These are phyloP conservation scores for Resseliella maxima DNA, from an alignment of 2,888 invertebrate genomes.

Conservation along the genomic window DNA sequence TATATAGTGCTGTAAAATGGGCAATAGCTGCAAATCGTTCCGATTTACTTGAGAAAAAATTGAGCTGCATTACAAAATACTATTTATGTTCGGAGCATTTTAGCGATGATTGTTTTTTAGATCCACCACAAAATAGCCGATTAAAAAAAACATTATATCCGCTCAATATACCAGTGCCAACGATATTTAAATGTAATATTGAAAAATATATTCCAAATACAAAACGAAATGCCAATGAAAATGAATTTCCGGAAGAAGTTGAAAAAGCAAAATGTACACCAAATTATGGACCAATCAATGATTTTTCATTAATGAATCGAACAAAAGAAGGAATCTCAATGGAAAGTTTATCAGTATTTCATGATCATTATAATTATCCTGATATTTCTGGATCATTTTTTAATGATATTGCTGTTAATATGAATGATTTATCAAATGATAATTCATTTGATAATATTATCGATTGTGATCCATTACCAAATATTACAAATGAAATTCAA, in stretches of 20 bases:
- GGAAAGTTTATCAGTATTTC: conserved; percentile 45
- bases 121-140: conserved; percentile 58
- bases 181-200: conserved; percentile 59
- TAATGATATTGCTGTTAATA: conserved; percentile 10
- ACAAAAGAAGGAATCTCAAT: conserved; percentile 4
- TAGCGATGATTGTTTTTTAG: conserved; percentile 58
- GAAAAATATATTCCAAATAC: conserved; percentile 55
- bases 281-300: conserved; percentile 35
- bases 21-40: conserved; percentile 58
- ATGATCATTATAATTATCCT: conserved; percentile 46
- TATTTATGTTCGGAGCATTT: conserved; percentile 59
- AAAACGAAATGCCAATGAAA: background rate
- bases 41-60: conserved; percentile 58
- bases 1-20: conserved; percentile 58
- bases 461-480: background rate
- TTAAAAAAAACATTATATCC: conserved; percentile 58
- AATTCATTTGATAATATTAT: conserved; percentile 52
- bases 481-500: background rate
- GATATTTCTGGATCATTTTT: conserved; percentile 53
- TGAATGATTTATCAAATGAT: conserved; percentile 48
- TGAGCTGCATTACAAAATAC: conserved; percentile 58
- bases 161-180: conserved; percentile 58
- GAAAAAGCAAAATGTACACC: background rate
- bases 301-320: background rate
- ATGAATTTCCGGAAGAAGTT: background rate